Evolutionary conservation across 2,113 vertebrate genomes (phyloP).

Genomic region (Nycticebus coucang): DNA sequence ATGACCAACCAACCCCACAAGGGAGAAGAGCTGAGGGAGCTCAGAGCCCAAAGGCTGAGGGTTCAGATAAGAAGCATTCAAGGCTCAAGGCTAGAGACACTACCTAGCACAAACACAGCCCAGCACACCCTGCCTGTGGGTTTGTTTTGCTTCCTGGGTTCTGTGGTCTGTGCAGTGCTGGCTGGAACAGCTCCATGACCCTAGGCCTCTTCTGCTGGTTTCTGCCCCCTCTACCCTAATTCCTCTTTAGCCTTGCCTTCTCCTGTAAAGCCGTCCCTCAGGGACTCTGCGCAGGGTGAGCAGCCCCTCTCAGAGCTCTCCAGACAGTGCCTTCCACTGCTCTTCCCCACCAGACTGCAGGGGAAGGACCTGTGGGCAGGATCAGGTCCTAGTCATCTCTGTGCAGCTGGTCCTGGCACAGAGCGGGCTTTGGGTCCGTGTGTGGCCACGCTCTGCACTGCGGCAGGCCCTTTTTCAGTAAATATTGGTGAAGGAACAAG

Average conservation of each 20-base stretch:
- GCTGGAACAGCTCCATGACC: not conserved
- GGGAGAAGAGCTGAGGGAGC: not conserved
- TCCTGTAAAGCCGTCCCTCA: not conserved
- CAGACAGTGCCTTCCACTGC: not conserved
- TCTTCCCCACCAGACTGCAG: not conserved
- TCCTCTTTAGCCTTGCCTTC: not conserved
- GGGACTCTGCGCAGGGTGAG: not conserved
- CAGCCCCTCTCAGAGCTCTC: not conserved
- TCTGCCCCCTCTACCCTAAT: not conserved
- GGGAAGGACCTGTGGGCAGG: not conserved
- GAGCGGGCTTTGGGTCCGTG: not conserved
- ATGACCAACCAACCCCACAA: not conserved
- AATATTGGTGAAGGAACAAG: not conserved
- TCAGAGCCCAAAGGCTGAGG: conserved; percentile 11
- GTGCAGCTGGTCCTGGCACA: not conserved
- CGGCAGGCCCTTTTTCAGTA: not conserved
- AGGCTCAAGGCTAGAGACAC: not conserved
- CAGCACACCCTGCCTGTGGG: not conserved
- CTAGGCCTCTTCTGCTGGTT: not conserved
- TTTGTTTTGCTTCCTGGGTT: not conserved
- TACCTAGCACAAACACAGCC: not conserved
- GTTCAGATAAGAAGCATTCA: not conserved
- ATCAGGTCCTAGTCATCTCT: not conserved
- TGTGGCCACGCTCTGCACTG: not conserved
- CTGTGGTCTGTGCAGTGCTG: not conserved